Conservation (phyloP, 2,888 invertebrate species). For the Petrolisthes manimaculis region DNA sequence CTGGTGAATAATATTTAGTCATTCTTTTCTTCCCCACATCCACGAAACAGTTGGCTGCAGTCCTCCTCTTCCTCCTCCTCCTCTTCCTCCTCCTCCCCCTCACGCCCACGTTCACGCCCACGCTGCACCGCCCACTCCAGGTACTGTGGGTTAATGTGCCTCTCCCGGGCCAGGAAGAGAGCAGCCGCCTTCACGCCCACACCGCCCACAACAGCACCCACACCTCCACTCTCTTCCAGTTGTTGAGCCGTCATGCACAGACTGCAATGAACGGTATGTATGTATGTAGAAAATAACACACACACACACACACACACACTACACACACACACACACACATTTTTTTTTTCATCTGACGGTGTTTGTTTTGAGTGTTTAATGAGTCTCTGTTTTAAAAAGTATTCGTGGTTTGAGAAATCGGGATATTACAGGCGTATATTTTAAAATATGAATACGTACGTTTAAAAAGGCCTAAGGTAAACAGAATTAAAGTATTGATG, state of each 20-base stretch:
- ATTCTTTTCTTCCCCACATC: not conserved
- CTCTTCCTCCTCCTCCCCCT: too few species aligned
- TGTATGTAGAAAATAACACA: too few species aligned
- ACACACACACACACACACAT: too few species aligned
- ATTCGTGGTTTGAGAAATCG: too few species aligned
- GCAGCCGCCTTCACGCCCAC: constrained; percentile 44
- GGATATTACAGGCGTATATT: too few species aligned
- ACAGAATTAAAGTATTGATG: too few species aligned
- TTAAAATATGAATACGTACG: too few species aligned
- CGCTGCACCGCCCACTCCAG: constrained; percentile 24
- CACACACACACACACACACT: too few species aligned
- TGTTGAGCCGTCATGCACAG: constrained; percentile 26
- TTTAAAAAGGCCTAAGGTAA: too few species aligned
- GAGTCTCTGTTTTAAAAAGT: too few species aligned
- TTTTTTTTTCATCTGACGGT: too few species aligned
- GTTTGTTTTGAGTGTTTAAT: too few species aligned
- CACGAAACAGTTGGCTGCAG: not conserved
- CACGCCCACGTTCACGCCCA: not conserved
- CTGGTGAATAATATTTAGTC: not conserved
- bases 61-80: not conserved
- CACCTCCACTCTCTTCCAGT: constrained; percentile 25
- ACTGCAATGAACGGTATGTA: not conserved
- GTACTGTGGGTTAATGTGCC: constrained; percentile 5
- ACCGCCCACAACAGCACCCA: constrained; percentile 8
- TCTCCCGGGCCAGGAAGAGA: constrained; percentile 21